A percentile compares a stretch with the other conserved stretches of the same genome.
Evolutionary conservation across 2,888 invertebrate species (phyloP).

Genomic region (Perdita meconis): DNA sequence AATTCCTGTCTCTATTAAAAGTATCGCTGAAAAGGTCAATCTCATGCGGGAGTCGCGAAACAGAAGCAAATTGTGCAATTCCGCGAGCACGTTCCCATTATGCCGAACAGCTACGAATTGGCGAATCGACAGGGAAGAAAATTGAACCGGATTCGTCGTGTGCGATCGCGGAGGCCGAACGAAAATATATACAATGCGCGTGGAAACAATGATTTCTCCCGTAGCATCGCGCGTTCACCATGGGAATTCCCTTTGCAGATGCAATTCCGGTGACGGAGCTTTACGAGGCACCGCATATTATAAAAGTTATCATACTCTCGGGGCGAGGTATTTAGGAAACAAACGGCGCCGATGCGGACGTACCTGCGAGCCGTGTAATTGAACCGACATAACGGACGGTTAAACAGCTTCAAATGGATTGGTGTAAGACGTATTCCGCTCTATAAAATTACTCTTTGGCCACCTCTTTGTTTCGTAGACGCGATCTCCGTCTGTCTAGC

Average conservation of each 20-base stretch:
- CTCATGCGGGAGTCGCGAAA: constrained; percentile 1
- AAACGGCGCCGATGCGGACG: background rate
- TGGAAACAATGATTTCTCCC: constrained; percentile 38
- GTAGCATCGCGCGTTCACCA: constrained; percentile 11
- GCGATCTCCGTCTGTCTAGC: background rate
- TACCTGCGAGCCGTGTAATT: constrained; percentile 67
- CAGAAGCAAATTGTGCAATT: background rate
- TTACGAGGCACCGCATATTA: constrained; percentile 47
- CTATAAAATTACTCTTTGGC: constrained; percentile 76
- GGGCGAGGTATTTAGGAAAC: constrained; percentile 21
- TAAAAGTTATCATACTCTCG: constrained; percentile 23
- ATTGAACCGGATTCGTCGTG: constrained; percentile 45
- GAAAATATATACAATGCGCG: constrained; percentile 27
- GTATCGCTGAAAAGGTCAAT: background rate
- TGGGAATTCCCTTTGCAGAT: constrained; percentile 48
- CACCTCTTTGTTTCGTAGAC: constrained; percentile 10
- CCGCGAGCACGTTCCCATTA: constrained; percentile 7
- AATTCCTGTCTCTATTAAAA: background rate
- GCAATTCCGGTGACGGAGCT: constrained; percentile 66
- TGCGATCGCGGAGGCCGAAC: constrained; percentile 31
- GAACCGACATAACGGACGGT: constrained; percentile 70
- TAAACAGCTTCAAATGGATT: constrained; percentile 76
- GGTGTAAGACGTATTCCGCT: constrained; percentile 76
- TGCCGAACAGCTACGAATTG: constrained; percentile 11
- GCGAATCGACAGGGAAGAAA: constrained; percentile 28